These are phyloP conservation scores for Trematomus loennbergii DNA, from an alignment of 2,113 vertebrate genomes.

Conservation along the genomic window DNA sequence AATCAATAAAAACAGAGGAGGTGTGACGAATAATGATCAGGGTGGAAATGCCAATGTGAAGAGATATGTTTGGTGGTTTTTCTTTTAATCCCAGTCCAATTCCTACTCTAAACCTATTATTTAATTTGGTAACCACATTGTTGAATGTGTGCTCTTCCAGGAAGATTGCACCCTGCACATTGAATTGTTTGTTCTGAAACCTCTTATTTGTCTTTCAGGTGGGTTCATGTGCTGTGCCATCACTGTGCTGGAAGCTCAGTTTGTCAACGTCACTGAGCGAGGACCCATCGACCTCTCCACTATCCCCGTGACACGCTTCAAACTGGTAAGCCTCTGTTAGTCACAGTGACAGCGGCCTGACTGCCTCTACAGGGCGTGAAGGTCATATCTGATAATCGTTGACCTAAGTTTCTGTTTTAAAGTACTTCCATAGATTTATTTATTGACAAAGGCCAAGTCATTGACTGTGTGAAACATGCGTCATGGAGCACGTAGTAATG, in stretches of 20 bases:
- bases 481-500: too few species aligned
- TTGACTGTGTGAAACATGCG: too few species aligned
- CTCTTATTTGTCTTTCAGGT: constrained; percentile 82
- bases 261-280: constrained; percentile 93
- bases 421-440: too few species aligned
- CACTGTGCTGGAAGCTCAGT: constrained; percentile 95
- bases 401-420: too few species aligned
- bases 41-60: too few species aligned
- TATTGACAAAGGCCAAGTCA: too few species aligned
- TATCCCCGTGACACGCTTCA: constrained; percentile 94
- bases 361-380: too few species aligned
- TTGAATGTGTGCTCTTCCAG: background rate
- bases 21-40: too few species aligned
- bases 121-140: background rate
- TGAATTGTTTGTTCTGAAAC: constrained; percentile 41
- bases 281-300: constrained; percentile 94
- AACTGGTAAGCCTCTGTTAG: constrained; percentile 84
- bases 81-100: too few species aligned
- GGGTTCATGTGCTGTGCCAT: constrained; percentile 98
- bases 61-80: too few species aligned
- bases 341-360: background rate
- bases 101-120: background rate
- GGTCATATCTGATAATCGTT: too few species aligned
- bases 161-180: background rate
- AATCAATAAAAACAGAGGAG: too few species aligned